These are phyloP conservation scores for Dendrocopos noguchii DNA, from an alignment of 2,113 vertebrate species.

Conservation along the genomic window DNA sequence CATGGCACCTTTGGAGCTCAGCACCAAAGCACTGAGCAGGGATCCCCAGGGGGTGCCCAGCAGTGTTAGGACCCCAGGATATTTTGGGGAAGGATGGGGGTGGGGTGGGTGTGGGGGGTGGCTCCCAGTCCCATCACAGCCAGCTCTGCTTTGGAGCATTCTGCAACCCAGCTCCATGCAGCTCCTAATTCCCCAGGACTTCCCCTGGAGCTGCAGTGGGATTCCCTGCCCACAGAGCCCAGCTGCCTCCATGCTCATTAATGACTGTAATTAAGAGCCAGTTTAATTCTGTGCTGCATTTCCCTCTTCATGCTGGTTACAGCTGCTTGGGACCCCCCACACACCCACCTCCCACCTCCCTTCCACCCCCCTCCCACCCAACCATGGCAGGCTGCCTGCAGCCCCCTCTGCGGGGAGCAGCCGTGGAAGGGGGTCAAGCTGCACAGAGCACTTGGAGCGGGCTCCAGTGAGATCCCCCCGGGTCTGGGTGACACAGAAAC, in stretches of 20 bases:
- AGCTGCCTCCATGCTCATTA: constrained; percentile 39
- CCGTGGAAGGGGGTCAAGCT: neutral
- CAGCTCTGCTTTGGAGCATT: neutral
- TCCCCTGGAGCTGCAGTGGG: neutral
- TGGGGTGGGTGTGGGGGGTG: too few relatives aligned
- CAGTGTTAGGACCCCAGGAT: neutral
- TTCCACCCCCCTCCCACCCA: neutral
- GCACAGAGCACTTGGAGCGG: neutral
- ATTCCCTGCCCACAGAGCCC: constrained; percentile 21
- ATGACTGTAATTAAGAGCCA: constrained; percentile 51
- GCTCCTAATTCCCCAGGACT: neutral
- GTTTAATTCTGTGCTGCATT: neutral
- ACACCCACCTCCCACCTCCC: too few relatives aligned
- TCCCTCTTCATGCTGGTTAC: neutral
- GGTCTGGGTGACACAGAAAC: neutral
- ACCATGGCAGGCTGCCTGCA: accelerated
- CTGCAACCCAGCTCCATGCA: accelerated
- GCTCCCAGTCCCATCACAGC: accelerated
- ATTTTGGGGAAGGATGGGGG: neutral
- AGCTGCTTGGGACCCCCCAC: neutral
- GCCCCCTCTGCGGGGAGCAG: neutral
- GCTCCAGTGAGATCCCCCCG: accelerated
- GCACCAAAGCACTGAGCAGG: accelerated
- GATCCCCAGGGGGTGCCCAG: accelerated
- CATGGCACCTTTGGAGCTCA: too few relatives aligned